Evolutionary conservation across 2,113 vertebrate species (phyloP).

Genomic region (Hylia prasina): DNA sequence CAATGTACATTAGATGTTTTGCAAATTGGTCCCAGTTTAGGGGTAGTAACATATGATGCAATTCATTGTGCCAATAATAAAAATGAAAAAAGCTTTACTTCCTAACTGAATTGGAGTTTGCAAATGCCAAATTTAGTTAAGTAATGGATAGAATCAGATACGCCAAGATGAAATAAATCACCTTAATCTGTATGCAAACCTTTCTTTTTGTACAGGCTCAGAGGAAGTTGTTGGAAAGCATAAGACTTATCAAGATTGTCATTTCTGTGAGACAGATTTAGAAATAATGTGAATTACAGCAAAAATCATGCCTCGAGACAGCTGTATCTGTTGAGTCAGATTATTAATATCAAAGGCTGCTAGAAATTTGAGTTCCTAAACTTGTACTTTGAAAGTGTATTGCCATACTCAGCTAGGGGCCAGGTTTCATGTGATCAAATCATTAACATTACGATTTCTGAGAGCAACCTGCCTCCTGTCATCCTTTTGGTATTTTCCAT

Average conservation of each 20-base stretch:
- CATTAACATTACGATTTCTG: neutral
- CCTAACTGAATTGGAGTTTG: neutral
- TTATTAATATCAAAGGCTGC: neutral
- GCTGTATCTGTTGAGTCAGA: neutral
- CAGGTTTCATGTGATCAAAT: neutral
- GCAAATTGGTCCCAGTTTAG: neutral
- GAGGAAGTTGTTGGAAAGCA: neutral
- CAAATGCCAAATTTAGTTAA: neutral
- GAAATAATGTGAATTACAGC: neutral
- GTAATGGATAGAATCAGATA: neutral
- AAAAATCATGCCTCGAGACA: neutral
- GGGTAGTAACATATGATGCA: neutral
- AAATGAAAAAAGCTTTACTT: neutral
- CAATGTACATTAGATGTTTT: neutral
- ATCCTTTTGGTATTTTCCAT: neutral
- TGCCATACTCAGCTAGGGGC: neutral
- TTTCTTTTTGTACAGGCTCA: neutral
- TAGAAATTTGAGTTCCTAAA: neutral
- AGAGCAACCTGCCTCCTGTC: neutral
- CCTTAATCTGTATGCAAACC: neutral
- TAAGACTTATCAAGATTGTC: neutral
- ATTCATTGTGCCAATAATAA: neutral
- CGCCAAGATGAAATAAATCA: neutral
- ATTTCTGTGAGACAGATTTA: neutral
- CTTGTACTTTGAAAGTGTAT: neutral